These are phyloP conservation scores for Rhodeus uyekii DNA, from an alignment of 2,797 vertebrate species.

Conservation along the genomic window DNA sequence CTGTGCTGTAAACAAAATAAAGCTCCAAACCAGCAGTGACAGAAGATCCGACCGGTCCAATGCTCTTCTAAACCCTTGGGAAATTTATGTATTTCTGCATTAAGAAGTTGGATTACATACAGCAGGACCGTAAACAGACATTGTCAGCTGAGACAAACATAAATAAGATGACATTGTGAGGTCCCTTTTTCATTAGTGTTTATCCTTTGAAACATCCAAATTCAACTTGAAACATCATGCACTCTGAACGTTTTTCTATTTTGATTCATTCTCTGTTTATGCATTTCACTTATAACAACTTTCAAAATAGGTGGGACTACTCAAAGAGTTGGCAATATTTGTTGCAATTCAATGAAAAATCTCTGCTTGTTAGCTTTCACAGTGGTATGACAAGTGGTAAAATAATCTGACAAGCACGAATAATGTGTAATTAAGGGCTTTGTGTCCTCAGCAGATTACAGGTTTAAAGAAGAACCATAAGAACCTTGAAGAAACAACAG, in stretches of 20 bases:
- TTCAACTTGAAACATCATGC: background rate
- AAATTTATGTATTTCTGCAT: conserved; percentile 29
- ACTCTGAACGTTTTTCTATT: background rate
- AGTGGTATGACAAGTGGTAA: conserved; percentile 40
- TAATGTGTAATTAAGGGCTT: conserved; percentile 60
- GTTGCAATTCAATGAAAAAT: conserved; percentile 15
- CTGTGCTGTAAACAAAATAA: conserved; percentile 61
- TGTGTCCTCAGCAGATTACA: background rate
- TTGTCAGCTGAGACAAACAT: conserved; percentile 11
- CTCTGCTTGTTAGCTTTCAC: conserved; percentile 44
- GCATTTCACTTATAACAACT: background rate
- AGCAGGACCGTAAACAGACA: conserved; percentile 5
- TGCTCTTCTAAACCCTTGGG: conserved; percentile 32
- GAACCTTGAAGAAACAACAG: background rate
- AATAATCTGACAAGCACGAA: conserved; percentile 44
- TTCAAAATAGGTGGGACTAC: background rate
- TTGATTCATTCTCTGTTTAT: background rate
- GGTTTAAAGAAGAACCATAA: background rate
- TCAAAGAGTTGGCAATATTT: background rate
- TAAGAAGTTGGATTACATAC: conserved; percentile 38
- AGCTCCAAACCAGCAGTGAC: conserved; percentile 52
- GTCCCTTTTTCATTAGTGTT: conserved; percentile 4
- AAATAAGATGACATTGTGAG: background rate
- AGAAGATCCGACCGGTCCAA: conserved; percentile 48
- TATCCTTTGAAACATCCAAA: background rate